Evolutionary conservation across 2,113 vertebrate genomes (phyloP).

Genomic region (Mustela lutreola): DNA sequence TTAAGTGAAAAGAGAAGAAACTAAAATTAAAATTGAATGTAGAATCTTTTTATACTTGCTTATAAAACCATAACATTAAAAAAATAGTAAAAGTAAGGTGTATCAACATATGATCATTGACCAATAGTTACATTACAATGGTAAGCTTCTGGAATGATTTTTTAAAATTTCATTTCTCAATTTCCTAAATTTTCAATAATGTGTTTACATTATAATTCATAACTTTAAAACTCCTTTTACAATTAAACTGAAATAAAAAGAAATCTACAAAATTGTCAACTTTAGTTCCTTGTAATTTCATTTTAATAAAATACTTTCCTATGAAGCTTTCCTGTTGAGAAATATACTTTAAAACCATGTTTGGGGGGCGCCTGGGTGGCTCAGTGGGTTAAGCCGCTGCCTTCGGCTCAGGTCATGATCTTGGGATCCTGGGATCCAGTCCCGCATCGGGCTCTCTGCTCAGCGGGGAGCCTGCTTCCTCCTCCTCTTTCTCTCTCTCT

Average conservation of each 20-base stretch:
- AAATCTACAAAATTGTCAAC: background rate
- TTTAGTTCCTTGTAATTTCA: constrained; percentile 41
- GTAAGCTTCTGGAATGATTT: background rate
- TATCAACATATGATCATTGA: background rate
- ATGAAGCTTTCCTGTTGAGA: constrained; percentile 13
- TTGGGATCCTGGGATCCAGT: too few relatives aligned
- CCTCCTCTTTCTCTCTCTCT: too few relatives aligned
- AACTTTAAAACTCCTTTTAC: constrained; percentile 46
- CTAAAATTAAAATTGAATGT: constrained; percentile 50
- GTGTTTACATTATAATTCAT: background rate
- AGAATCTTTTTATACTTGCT: constrained; percentile 24
- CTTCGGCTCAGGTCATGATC: too few relatives aligned
- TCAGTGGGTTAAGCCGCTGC: too few relatives aligned
- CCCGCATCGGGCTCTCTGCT: too few relatives aligned
- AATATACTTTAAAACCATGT: constrained; percentile 5
- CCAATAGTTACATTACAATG: background rate
- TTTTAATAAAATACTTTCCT: constrained; percentile 46
- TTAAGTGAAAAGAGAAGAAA: constrained; percentile 49
- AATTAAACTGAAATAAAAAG: constrained; percentile 49
- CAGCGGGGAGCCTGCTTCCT: too few relatives aligned
- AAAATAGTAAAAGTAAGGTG: background rate
- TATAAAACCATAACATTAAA: constrained; percentile 35
- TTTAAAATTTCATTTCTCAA: background rate
- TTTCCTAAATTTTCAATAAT: constrained; percentile 29
- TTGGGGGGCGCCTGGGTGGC: background rate